Evolutionary conservation across 2,888 invertebrate genomes (phyloP).

Genomic region (Zygothrica quintamaculata): DNA sequence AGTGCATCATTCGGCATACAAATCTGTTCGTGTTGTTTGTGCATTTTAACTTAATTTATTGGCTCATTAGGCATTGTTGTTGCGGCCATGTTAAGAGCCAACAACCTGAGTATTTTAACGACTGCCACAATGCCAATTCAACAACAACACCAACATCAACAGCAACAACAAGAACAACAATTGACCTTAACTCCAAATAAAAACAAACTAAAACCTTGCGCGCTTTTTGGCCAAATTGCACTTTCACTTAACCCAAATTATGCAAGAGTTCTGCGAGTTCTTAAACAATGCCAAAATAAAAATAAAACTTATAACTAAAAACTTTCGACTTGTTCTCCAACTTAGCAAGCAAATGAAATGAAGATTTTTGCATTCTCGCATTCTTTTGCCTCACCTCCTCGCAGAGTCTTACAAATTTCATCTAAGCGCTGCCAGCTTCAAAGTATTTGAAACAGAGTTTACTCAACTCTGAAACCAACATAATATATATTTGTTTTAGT

Average conservation of each 20-base stretch:
- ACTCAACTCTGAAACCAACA: too few relatives aligned
- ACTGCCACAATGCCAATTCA: conserved; percentile 23
- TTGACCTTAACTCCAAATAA: not conserved
- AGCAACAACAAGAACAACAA: too few relatives aligned
- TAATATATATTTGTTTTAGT: too few relatives aligned
- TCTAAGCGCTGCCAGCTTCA: not conserved
- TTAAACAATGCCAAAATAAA: conserved; percentile 28
- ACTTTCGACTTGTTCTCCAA: conserved; percentile 52
- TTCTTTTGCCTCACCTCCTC: conserved; percentile 14
- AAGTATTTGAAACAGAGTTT: conserved; percentile 5
- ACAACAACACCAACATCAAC: too few relatives aligned
- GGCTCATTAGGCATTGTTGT: conserved; percentile 75
- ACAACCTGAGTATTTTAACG: conserved; percentile 62
- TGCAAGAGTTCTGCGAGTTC: conserved; percentile 29
- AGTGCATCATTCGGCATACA: conserved; percentile 45
- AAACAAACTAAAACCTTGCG: not conserved
- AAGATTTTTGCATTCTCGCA: conserved; percentile 65
- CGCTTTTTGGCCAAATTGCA: conserved; percentile 45
- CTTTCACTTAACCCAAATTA: conserved; percentile 68
- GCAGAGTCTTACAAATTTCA: not conserved
- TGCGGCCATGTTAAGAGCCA: conserved; percentile 59
- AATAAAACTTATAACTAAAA: conserved; percentile 41
- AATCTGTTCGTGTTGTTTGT: conserved; percentile 43
- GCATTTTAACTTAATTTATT: conserved; percentile 60
- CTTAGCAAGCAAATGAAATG: conserved; percentile 62